Percentiles rank a stretch among this genome's conserved stretches.
These are phyloP conservation scores for Acleris emargana DNA, from an alignment of 2,888 invertebrate species.

Conservation along the genomic window DNA sequence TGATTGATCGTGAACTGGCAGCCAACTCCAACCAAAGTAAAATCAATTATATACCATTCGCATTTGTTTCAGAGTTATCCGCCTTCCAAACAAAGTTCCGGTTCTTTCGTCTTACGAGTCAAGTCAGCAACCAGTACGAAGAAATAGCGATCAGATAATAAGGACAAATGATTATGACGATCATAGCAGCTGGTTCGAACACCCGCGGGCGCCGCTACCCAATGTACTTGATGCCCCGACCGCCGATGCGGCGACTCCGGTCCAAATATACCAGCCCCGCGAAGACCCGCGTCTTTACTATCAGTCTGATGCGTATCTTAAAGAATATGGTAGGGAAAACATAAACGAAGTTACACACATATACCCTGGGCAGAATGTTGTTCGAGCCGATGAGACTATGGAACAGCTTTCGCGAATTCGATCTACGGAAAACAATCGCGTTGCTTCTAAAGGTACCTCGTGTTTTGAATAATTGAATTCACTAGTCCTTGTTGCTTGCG, in stretches of 20 bases:
- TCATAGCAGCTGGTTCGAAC: conserved; percentile 64
- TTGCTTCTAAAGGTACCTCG: conserved; percentile 10
- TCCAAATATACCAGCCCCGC: conserved; percentile 65
- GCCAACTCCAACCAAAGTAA: conserved; percentile 15
- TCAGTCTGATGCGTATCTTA: conserved; percentile 72
- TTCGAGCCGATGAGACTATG: conserved; percentile 51
- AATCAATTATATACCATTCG: conserved; percentile 8
- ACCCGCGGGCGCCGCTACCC: conserved; percentile 55
- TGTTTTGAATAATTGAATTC: too few relatives aligned
- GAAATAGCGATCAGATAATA: conserved; percentile 44
- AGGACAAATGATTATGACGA: conserved; percentile 68
- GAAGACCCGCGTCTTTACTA: conserved; percentile 76
- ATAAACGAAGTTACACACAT: conserved; percentile 63
- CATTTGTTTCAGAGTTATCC: conserved; percentile 55
- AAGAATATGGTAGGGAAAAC: conserved; percentile 64
- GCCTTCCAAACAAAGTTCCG: conserved; percentile 47
- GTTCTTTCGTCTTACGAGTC: background rate
- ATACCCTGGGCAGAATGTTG: conserved; percentile 65
- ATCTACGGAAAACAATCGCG: conserved; percentile 5
- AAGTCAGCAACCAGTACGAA: conserved; percentile 46
- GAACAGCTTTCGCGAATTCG: conserved; percentile 11
- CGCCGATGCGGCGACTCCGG: conserved; percentile 49
- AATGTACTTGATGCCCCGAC: conserved; percentile 50
- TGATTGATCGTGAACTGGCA: conserved; percentile 32
- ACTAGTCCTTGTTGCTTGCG: too few relatives aligned